A percentile compares a stretch with the other conserved stretches of the same genome.
Evolutionary conservation across 2,113 vertebrate genomes (phyloP).

Genomic region (Siniperca knerii): DNA sequence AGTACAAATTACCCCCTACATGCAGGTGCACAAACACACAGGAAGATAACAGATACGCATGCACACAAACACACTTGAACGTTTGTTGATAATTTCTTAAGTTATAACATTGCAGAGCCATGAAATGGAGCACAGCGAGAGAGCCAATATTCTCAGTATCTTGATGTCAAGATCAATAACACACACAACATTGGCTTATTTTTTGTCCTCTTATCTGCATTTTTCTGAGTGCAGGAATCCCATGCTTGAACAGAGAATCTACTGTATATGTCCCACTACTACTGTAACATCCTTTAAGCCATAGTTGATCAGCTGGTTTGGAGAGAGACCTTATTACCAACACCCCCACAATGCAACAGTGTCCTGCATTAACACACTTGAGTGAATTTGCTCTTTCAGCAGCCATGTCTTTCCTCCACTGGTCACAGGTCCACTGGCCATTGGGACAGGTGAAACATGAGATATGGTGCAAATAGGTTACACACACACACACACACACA

Average conservation of each 20-base stretch:
- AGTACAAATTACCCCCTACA: constrained; percentile 52
- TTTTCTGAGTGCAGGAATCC: constrained; percentile 12
- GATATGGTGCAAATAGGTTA: constrained; percentile 29
- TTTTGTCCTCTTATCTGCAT: constrained; percentile 1
- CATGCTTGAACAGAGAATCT: constrained; percentile 36
- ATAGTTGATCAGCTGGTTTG: constrained; percentile 36
- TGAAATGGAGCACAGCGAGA: background rate
- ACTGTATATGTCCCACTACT: constrained; percentile 1
- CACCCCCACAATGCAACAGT: constrained; percentile 31
- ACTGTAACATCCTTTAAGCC: constrained; percentile 41
- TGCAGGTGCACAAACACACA: constrained; percentile 40
- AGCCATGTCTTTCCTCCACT: constrained; percentile 24
- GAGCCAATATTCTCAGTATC: background rate
- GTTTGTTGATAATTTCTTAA: background rate
- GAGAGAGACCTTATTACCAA: background rate
- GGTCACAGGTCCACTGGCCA: constrained; percentile 25
- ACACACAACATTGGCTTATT: background rate
- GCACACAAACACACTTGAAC: background rate
- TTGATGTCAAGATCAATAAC: constrained; percentile 2
- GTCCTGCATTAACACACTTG: constrained; percentile 38
- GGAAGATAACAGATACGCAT: background rate
- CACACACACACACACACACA: background rate
- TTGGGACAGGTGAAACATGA: constrained; percentile 58
- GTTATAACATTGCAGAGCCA: background rate
- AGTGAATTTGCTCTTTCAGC: constrained; percentile 55